Conservation (phyloP, 2,797 vertebrate species). For the Sebastes itinus region DNA sequence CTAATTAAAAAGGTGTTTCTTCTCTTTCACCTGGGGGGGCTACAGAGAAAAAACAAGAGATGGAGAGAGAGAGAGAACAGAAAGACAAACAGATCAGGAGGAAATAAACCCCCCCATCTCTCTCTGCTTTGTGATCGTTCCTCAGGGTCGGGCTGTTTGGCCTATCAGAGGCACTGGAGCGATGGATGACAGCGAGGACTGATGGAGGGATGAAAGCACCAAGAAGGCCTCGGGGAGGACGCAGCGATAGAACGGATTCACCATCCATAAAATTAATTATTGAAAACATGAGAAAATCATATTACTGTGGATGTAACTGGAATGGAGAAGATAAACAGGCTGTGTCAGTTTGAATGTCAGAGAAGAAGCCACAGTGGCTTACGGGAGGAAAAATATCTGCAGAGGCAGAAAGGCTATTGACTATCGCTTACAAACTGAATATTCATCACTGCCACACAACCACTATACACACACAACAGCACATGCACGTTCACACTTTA, state of each 20-base stretch:
- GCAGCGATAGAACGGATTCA: slow-evolving; percentile 50
- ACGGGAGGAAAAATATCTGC: slow-evolving; percentile 36
- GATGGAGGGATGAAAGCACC: slow-evolving; percentile 65
- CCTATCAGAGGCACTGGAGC: slow-evolving; percentile 51
- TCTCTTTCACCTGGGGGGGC: slow-evolving; percentile 45
- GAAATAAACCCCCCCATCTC: slow-evolving; percentile 39
- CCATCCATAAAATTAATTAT: slow-evolving; percentile 77
- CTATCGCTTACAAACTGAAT: slow-evolving; percentile 49
- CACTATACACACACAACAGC: slow-evolving; percentile 12
- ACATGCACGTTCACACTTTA: slow-evolving; percentile 6
- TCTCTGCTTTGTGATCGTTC: slow-evolving; percentile 43
- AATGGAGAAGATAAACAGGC: slow-evolving; percentile 67
- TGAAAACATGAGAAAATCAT: slow-evolving; percentile 72
- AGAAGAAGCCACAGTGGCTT: slow-evolving; percentile 36
- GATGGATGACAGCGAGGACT: slow-evolving; percentile 58
- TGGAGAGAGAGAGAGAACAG: neutral
- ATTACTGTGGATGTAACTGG: slow-evolving; percentile 68
- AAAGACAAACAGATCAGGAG: slow-evolving; percentile 54
- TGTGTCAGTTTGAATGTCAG: slow-evolving; percentile 55
- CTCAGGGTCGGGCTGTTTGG: slow-evolving; percentile 56
- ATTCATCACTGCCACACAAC: slow-evolving; percentile 54
- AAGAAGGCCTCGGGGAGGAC: slow-evolving; percentile 57
- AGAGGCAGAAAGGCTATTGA: slow-evolving; percentile 42
- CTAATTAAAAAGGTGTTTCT: slow-evolving; percentile 73
- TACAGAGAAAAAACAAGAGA: slow-evolving; percentile 29